Evolutionary conservation across 2,113 vertebrate genomes (phyloP).

Genomic region (Pangasianodon gigas): DNA sequence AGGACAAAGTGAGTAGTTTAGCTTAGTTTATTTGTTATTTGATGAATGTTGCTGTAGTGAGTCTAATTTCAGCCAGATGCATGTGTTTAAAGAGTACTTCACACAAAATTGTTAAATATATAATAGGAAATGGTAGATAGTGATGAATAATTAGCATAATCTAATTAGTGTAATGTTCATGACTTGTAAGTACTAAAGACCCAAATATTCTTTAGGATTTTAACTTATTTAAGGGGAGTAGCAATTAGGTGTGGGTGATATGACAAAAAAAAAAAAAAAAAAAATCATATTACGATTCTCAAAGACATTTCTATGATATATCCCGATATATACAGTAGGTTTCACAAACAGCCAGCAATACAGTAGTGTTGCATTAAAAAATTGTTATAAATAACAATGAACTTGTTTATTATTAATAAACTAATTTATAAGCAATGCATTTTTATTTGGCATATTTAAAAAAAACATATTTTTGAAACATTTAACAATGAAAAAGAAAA

Average conservation of each 20-base stretch:
- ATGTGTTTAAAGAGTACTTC: slow-evolving; percentile 4
- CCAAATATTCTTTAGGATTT: not conserved
- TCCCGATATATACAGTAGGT: not conserved
- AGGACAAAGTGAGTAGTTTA: not conserved
- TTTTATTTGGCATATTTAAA: too few species aligned
- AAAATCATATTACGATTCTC: not conserved
- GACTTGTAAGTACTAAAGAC: not conserved
- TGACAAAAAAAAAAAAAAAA: not conserved
- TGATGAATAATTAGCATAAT: not conserved
- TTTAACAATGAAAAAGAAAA: too few species aligned
- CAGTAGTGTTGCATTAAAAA: too few species aligned
- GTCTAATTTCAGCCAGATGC: slow-evolving; percentile 16
- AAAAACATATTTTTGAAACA: too few species aligned
- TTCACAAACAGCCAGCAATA: too few species aligned
- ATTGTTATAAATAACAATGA: too few species aligned
- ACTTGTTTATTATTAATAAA: too few species aligned
- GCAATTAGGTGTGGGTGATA: not conserved
- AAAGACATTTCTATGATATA: not conserved
- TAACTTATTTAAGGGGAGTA: not conserved
- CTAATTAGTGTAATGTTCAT: not conserved
- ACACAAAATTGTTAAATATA: not conserved
- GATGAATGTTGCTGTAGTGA: not conserved
- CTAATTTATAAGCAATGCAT: too few species aligned
- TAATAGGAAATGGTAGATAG: not conserved
- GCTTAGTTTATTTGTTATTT: slow-evolving; percentile 20